Evolutionary conservation across 2,888 invertebrate genomes (phyloP).

Genomic region (Buathra laborator): DNA sequence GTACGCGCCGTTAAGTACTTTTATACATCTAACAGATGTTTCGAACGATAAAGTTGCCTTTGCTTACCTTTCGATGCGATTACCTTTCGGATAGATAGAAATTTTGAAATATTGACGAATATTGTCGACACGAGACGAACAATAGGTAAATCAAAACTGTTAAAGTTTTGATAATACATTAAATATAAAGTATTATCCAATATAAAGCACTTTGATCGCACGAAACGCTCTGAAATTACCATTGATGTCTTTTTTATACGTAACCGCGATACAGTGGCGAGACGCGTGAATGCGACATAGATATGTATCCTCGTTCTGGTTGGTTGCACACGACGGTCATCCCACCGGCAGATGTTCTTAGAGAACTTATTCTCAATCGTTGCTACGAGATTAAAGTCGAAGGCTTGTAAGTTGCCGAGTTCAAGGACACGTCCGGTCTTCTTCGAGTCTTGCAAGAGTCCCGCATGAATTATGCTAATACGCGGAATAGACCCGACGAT

Average conservation of each 20-base stretch:
- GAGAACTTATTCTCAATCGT: slow-evolving; percentile 3
- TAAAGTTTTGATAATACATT: no score
- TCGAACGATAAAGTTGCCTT: background rate
- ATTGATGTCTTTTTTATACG: background rate
- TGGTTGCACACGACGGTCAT: background rate
- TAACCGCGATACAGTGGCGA: background rate
- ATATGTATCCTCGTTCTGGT: background rate
- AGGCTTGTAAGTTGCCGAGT: slow-evolving; percentile 7
- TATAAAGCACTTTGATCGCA: no score
- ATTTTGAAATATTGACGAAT: no score
- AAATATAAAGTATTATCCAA: no score
- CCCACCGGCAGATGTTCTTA: background rate
- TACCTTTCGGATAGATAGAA: background rate
- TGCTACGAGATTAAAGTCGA: slow-evolving; percentile 7
- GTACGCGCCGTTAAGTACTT: slow-evolving; percentile 44
- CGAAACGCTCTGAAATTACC: background rate
- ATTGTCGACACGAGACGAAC: no score
- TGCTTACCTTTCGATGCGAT: background rate
- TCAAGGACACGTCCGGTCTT: slow-evolving; percentile 7
- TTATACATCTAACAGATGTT: slow-evolving; percentile 34
- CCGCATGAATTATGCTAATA: slow-evolving; percentile 21
- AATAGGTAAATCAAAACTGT: no score
- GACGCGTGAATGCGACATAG: background rate
- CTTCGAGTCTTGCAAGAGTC: background rate
- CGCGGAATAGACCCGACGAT: slow-evolving; percentile 12